Base-by-base conservation (phyloP, 2,113 vertebrate genomes). In the Ariopsis seemanni region DNA sequence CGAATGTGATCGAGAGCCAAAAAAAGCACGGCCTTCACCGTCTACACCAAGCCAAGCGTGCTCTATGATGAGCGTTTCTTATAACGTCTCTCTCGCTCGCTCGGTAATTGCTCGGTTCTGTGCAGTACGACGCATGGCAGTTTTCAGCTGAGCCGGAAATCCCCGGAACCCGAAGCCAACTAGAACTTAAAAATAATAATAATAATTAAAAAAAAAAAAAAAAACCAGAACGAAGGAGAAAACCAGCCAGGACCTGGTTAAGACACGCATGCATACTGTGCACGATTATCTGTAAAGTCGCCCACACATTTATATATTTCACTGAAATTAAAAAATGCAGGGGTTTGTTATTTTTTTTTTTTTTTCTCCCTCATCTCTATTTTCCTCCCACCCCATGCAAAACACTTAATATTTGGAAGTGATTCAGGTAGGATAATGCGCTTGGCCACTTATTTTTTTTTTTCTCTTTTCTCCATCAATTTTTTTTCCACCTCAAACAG, bases 41-140 rank as follows among this genome's bases (percentile, higher is more conserved):
- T 80, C 77, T 75, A 67, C 52, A 63, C 82, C 85, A 86, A 84
- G 84, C 77, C 53, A 72, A 83, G 78, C 72, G 25, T 63, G 57
- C 79, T 11, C 5, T 20, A 20, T 5, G 15, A 9, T 48, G 34
- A 52, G 25, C 7, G 2, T 20, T 80, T 34, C 7, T 55, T 78
- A 27, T 77, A 69, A 69, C 6, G 84, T 86, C 48, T 83, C 10
- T 86, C 48, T 83, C 10, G 62, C 94, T 95, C 94, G 95, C 95
- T 94, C 95, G 95, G 95, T 15, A 17, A 57, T 96, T 94, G 93
- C 96, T 96, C 94, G 94, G 94, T 94, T 95, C 91, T 92, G 95
- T 96, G 96, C 96, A 96, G 95, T 96, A 96, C 95, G 96, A 97
- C 97, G 97, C 97, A 97, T 97, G 98, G 98, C 98, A 98, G 97